Percentiles rank a stretch among this genome's conserved stretches.
Evolutionary conservation across 2,113 vertebrate species (phyloP).

Genomic region (Ellobius talpinus): DNA sequence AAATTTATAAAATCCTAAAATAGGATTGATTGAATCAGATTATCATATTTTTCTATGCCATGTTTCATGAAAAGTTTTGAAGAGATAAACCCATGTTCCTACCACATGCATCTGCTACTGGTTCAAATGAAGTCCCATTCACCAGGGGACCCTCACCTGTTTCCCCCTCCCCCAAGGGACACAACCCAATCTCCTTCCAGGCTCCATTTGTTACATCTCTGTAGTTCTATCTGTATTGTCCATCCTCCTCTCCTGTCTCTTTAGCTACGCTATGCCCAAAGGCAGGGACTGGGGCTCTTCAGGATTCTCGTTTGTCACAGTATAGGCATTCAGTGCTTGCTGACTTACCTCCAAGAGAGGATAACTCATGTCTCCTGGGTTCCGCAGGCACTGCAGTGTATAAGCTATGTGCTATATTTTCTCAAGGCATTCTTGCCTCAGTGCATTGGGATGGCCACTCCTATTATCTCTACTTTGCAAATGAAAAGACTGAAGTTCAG

Average conservation of each 20-base stretch:
- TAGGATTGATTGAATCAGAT: background rate
- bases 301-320: background rate
- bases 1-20: background rate
- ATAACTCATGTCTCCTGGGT: background rate
- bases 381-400: background rate
- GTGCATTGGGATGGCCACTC: background rate
- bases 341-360: background rate
- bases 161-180: background rate
- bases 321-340: background rate
- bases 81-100: background rate
- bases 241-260: background rate
- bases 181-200: background rate
- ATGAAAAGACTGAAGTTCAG: background rate
- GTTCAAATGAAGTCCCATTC: background rate
- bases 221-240: background rate
- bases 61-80: background rate
- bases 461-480: background rate
- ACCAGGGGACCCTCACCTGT: background rate
- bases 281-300: background rate
- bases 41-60: background rate
- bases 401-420: background rate
- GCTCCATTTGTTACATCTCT: background rate
- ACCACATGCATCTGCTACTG: background rate
- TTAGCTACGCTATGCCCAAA: background rate
- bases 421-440: conserved; percentile 1